Base-by-base conservation (phyloP, 2,113 vertebrate species). In the Dascyllus trimaculatus region DNA sequence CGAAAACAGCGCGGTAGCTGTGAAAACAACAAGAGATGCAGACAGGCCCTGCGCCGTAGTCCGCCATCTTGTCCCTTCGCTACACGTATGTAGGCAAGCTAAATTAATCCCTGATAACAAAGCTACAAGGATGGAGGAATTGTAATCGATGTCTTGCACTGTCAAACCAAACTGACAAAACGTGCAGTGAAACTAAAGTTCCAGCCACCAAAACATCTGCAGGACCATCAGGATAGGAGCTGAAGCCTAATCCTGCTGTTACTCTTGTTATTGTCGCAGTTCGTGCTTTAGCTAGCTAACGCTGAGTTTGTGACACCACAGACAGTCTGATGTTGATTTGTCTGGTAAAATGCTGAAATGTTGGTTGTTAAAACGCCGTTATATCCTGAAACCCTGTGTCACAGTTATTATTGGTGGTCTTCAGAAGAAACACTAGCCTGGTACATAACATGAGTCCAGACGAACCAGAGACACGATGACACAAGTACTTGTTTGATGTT, bases 71-170 rank as follows among this genome's bases (percentile, higher is more conserved):
- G 89, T 78, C 51, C 67, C 58, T 74, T 19, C 22, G 3, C 56
- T 65, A n/a, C 78, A 74, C 61, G 72, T 81, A 77, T 48, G 80
- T 75, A 95, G 95, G 91, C 94, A 94, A 74, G 87, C 90, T 94
- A 89, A 95, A 90, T 95, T 95, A 90, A 95, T 95, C 95, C 94
- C 95, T 76, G 95, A 95, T 93, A 92, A 81, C 81, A 70, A 82
- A 70, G 75, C 79, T 85, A 17, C 86, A 74, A 90, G 88, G 88
- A 93, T 93, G 66, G 90, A 94, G 90, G 92, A 84, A 86, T 91
- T 86, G 85, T 89, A 95, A 93, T 95, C 94, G 94, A 95, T 93
- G 78, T 54, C 75, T 84, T 80, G 91, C 88, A 92, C 86, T 49
- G 93, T 94, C 88, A 91, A 91, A 84, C 92, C n/a, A 64, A 18